phyloP scores from a whole-genome alignment of 2,113 vertebrate genomes.

The Saccopteryx bilineata region DNA sequence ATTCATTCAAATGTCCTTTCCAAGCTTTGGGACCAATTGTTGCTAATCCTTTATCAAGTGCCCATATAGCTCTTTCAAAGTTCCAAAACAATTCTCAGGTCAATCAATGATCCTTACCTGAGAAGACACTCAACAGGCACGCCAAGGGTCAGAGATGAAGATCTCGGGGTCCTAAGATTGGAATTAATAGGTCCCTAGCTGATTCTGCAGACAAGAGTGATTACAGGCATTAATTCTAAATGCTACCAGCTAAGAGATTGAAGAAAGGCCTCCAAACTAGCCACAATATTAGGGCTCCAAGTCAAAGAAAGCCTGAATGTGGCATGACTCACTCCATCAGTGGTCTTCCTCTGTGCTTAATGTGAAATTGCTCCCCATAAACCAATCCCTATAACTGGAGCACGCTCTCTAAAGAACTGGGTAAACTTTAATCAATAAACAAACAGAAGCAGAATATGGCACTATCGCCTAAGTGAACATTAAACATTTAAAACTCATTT shows the following conservation, averaged over 20 bases:
- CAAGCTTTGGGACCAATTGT: background rate
- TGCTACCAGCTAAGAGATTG: background rate
- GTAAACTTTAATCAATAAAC: constrained; percentile 77
- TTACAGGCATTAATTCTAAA: background rate
- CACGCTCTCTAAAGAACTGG: background rate
- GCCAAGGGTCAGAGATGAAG: background rate
- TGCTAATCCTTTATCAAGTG: background rate
- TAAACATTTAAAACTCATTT: constrained; percentile 80
- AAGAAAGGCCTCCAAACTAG: background rate
- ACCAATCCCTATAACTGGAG: constrained; percentile 37
- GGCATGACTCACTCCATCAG: background rate
- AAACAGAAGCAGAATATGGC: constrained; percentile 46
- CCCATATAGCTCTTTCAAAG: background rate
- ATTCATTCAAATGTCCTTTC: background rate
- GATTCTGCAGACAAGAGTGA: background rate
- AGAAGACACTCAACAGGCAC: background rate
- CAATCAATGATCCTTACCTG: background rate
- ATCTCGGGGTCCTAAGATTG: background rate
- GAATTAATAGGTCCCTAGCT: background rate
- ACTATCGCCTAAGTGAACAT: constrained; percentile 54
- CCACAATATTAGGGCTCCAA: background rate
- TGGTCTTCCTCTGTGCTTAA: background rate
- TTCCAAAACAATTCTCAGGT: background rate
- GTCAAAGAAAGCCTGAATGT: background rate
- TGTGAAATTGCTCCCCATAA: constrained; percentile 6